A percentile compares a stretch with the other conserved stretches of the same genome.
These are phyloP conservation scores for Engraulis encrasicolus DNA, from an alignment of 2,113 vertebrate species.

Conservation along the genomic window DNA sequence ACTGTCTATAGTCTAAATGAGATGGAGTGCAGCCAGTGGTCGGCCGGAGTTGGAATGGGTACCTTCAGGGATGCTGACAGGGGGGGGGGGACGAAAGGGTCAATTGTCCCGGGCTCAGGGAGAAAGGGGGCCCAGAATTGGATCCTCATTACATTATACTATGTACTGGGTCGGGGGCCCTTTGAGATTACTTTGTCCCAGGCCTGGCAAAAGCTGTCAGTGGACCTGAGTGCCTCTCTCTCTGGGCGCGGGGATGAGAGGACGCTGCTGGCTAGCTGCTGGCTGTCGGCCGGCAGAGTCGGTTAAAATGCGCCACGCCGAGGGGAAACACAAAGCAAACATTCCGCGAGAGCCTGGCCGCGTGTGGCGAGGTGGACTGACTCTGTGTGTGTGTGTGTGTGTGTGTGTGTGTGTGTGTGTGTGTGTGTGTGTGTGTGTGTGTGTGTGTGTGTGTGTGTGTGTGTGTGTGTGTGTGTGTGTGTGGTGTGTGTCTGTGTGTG, in stretches of 20 bases:
- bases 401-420: background rate
- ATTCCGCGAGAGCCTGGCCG: conserved; percentile 47
- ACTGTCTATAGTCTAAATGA: conserved; percentile 22
- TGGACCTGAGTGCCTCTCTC: background rate
- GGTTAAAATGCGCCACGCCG: conserved; percentile 39
- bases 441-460: background rate
- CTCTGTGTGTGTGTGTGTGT: background rate
- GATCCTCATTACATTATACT: too few species aligned
- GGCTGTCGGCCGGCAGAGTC: too few species aligned
- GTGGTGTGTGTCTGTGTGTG: background rate
- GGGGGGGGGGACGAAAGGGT: too few species aligned
- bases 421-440: conserved; percentile 23
- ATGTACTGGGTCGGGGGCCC: too few species aligned
- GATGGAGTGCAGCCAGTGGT: conserved; percentile 35
- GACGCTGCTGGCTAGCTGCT: too few species aligned
- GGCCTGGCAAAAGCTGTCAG: too few species aligned
- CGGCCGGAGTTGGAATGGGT: too few species aligned
- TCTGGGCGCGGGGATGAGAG: conserved; percentile 34
- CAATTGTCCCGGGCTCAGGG: too few species aligned
- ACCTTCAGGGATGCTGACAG: too few species aligned
- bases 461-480: background rate
- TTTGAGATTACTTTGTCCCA: too few species aligned
- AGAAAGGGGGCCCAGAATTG: too few species aligned
- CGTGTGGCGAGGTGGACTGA: conserved; percentile 18
- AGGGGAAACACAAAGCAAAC: conserved; percentile 50